Base-by-base conservation (phyloP, 2,113 vertebrate genomes). In the Diglossa brunneiventris region DNA sequence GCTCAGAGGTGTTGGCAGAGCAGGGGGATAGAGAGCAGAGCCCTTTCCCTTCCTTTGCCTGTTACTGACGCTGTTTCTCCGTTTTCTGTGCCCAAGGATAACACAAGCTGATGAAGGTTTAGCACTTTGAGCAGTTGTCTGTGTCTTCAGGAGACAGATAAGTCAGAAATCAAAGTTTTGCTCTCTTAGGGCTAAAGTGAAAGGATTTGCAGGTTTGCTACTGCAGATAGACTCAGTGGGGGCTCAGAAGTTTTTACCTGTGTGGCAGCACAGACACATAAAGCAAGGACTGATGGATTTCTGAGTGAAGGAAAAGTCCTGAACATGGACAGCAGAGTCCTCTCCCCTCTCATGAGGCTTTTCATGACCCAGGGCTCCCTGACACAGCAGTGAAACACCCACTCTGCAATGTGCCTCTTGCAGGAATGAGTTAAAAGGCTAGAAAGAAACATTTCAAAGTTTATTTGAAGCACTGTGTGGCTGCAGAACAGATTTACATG, bases 401-500 rank as follows among this genome's bases (percentile, higher is more conserved):
- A 9, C 44, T 84, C 42, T 93, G 74, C 73, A 17, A 13, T 11
- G 22, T 1, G 1, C 28, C 58, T 78, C 46, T 50, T 28, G 33
- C 35, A 89, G 70, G 31, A 87, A 52, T 0, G 12, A 55, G 70
- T 66, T 87, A 89, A 87, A 75, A 79, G 37, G 37, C 49, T 91
- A 24, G 69, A 94, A 94, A 30, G 42, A 75, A 89, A 52, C 30
- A 46, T 55, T 89, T 82, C 67, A 73, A 75, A 76, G 83, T 87
- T 89, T 76, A 56, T 72, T 56, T 82, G 78, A 62, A 89, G n/a
- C 58, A 79, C 66, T 0, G 2, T 72, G 77, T 85, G 87, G 82
- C 49, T 89, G 89, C 2, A 5, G 68, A 92, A 68, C 73, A 73
- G 61, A 95, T 94, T 96, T 89, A 72, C 87, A 62, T 39, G 81